Base-by-base conservation (phyloP, 2,888 invertebrate genomes). In the Cataglyphis albicans region DNA sequence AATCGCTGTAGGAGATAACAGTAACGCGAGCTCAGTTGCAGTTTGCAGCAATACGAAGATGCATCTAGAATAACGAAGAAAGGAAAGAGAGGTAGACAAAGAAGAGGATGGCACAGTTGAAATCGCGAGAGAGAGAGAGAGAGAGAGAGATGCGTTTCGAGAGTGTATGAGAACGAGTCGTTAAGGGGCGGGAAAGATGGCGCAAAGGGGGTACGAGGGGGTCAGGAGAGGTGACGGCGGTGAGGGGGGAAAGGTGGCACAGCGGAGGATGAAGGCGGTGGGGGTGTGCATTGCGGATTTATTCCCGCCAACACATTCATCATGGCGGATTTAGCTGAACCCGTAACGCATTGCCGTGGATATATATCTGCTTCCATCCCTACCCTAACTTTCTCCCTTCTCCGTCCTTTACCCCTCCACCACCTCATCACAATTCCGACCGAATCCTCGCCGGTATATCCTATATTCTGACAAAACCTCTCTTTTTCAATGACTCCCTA, bases 251-350 rank as follows among this genome's bases (percentile, higher is more conserved):
- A 80, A 84, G 85, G 78, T 67, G 88, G 86, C 84, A 85, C 84
- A 84, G 87, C 86, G 90, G 91, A 89, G 91, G 91, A 89, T 88
- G 91, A 91, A 91, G 89, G 89, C 86, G 83, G 92, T 92, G 93
- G 93, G 93, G 94, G 93, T 94, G 94, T 94, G 94, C 94, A 94
- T 94, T 94, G 94, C 94, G 94, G 94, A 94, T 94, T 94, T 94
- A 94, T 94, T 94, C 93, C 93, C 94, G 94, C 94, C 94, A 94
- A 94, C 94, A 94, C 94, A 94, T 94, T 94, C 94, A 94, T 94
- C 94, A 94, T 94, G 94, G 94, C 94, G 94, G 94, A 94, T 94
- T 94, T 94, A 94, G 94, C 94, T 94, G 94, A 94, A 94, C 94
- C 94, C 94, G 94, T 94, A 94, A 94, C 94, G 94, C 94, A 94